These are phyloP conservation scores for Antheraea mylitta DNA, from an alignment of 1,140 invertebrate species.

Conservation along the genomic window DNA sequence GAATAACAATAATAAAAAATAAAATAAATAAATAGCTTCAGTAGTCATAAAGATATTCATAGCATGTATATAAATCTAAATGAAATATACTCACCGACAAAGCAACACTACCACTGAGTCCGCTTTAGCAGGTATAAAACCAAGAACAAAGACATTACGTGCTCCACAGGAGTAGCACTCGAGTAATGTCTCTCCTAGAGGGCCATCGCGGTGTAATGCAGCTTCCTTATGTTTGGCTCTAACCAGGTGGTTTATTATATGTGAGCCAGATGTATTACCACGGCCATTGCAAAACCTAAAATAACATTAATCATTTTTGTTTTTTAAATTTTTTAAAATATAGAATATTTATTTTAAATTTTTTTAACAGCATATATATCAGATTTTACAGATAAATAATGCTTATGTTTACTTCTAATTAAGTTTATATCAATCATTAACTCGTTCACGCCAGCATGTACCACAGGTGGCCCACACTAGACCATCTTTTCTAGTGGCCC, in stretches of 20 bases:
- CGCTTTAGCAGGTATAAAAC: constrained; percentile 99
- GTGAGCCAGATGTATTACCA: constrained; percentile 98
- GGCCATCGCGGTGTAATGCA: constrained; percentile 97
- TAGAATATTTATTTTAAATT: too few species aligned
- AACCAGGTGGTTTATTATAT: constrained; percentile 99
- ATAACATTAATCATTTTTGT: background rate
- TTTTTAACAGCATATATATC: too few species aligned
- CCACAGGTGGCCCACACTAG: too few species aligned
- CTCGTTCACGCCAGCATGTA: too few species aligned
- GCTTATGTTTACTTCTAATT: too few species aligned
- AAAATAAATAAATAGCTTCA: too few species aligned
- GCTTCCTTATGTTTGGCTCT: constrained; percentile 99
- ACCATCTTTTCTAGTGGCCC: too few species aligned
- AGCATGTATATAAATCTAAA: background rate
- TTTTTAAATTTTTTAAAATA: background rate
- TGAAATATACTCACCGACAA: constrained; percentile 83
- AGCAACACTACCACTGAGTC: constrained; percentile 99
- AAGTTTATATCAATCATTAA: too few species aligned
- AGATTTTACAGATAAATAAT: too few species aligned
- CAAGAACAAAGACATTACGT: constrained; percentile 97
- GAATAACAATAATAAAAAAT: too few species aligned
- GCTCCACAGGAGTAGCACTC: constrained; percentile 99
- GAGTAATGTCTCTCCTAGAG: constrained; percentile 97
- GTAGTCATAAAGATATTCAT: too few species aligned
- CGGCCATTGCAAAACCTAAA: constrained; percentile 96